Evolutionary conservation across 2,113 vertebrate genomes (phyloP), one percentile per base, ranked within the genome.

Genomic region (Hystrix cristata): DNA sequence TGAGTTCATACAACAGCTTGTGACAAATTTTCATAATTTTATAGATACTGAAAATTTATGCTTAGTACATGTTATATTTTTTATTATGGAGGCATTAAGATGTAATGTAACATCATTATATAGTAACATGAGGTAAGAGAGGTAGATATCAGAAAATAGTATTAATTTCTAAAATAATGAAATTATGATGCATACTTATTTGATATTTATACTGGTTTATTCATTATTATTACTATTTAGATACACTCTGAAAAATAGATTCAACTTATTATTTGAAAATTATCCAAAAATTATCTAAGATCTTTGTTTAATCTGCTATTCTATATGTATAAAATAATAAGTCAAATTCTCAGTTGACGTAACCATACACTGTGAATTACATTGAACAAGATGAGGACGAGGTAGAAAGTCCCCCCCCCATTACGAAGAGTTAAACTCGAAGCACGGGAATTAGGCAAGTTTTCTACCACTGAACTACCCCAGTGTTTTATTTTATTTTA

Each of bases 21-120:
- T 82, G 43, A 81, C 15, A 59, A 55, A 60, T 74, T 93, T 90
- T 90, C 23, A 59, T 78, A 90, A 51, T 83, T 90, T 82, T 83
- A 64, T 57, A 78, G 10, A 43, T 38, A 64, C 8, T 59, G 27
- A 93, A 67, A 80, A 10, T 2, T 74, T 8, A 43, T 69, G 3
- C 7, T 38, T 19, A 62, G 7, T 14, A 13, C 62, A 81, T 57
- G 29, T 94, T 94, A 46, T 76, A 43, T 62, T 86, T 76, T 62
- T 65, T 48, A 27, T 48, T 72, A 25, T 89, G 21, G 31, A 85
- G 64, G 11, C 31, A 15, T 15, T 82, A 71, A 81, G 25, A 59
- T 60, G 48, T n/a, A 48, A 59, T 34, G 19, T 57, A 79, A 88
- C 2, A 51, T 29, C 31, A 71, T 87, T 83, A 87, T 86, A 67